Base-by-base conservation (phyloP, 2,113 vertebrate species). In the Hypomesus transpacificus region DNA sequence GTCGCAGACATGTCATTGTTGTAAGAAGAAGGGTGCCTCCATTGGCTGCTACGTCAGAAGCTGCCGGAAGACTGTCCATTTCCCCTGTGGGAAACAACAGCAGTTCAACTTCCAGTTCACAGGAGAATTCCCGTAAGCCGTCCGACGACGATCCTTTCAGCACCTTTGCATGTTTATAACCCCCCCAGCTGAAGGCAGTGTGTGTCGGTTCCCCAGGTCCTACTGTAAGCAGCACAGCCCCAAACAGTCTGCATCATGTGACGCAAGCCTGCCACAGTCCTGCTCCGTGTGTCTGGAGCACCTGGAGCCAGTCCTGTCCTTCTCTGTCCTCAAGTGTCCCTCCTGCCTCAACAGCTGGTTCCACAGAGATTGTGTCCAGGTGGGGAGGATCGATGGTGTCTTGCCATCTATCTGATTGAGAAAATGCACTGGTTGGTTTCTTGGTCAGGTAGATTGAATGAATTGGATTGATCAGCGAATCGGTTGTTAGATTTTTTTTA, bases 351-450 rank as follows among this genome's bases (percentile, higher is more conserved):
- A 90, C 67, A 92, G 96, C 84, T 98, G 96, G 96, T 98, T 96
- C 94, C 96, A 99, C 87, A 91, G 97, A 79, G 91, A 95, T 65
- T 99, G 97, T 80, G 90, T 97, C 70, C 96, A 98, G 95, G 96
- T 98, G 92, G 86, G 70, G 51, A 69, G 14, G 11, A n/a, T 1
- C 7, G 31, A 1, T 34, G 9, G 1, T 9, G 20, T 3, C 58
- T 73, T 14, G 22, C 28, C 24, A 20, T 34, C 0, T 9, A 46
- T 22, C 65, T 66, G 3, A 14, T 4, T 20, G 24, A 34, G 31
- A 34, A 34, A 4, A 34, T 6, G 31, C 31, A 34, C 31, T 34
- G 31, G 31, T 34, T 34, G 31, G 31, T 34, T 5, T 34, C 31
- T 34, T 34, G 31, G 31, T 34, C 7, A 8, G 31, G 31, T 34